Base-by-base conservation (phyloP, 1,140 invertebrate species). In the Wasmannia auropunctata region DNA sequence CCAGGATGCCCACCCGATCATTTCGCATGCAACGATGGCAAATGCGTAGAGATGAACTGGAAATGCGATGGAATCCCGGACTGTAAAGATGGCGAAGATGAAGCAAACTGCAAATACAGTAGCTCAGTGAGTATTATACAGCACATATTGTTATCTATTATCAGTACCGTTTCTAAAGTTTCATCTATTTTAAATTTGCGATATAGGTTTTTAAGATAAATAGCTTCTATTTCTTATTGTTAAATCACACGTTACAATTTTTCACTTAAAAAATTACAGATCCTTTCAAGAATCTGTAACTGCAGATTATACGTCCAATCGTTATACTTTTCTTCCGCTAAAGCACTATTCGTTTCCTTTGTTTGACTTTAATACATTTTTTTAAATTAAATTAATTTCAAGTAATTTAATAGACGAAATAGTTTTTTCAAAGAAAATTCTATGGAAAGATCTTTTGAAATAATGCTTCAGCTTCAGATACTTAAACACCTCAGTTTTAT, bases 61-160 rank as follows among this genome's bases (percentile, higher is more conserved):
- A 54, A 2, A 54, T 51, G 97, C 90, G 97, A 98, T 88, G 96
- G 96, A 58, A 96, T 25, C 4, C 97, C 96, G 86, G 97, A 98
- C 92, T 98, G 97, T 93, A 95, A 95, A 31, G 97, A 98, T 94
- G 96, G 96, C 74, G 97, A 97, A 3, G 97, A 98, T 93, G 97
- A 98, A 93, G 93, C 95, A 8, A 10, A 88, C 25, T 91, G 90
- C 4, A 19, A 54, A 2, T 25, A 51, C 16, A 19, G 22, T n/a
- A 10, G 43, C n/a, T n/a, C n/a, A 56, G 90, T 91, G 60, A 25
- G 86, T 79, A 46, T 85, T 46, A n/a, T 34, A 60, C 11, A 5
- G 34, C 16, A 46, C 10, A 28, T 34, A n/a, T n/a, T n/a, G 8
- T 37, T 65, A 51, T 37, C 11, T 14, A 4, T 19, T 51, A 0